A percentile compares a stretch with the other conserved stretches of the same genome.
Conservation (phyloP, 2,797 vertebrate species). For the Poecilia gillii region DNA sequence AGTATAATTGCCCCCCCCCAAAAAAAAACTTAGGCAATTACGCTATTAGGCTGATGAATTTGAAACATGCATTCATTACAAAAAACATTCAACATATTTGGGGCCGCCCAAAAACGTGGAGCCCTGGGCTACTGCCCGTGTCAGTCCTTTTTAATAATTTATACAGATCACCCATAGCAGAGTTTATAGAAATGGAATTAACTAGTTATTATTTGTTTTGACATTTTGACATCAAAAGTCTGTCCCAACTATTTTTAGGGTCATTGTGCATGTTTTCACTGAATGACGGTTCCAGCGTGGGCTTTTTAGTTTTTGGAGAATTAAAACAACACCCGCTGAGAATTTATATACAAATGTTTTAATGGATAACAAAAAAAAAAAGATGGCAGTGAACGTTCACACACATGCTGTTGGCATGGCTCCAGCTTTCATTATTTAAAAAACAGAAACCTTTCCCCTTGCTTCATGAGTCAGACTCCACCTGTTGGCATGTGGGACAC, state of each 20-base stretch:
- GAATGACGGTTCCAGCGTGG: not conserved
- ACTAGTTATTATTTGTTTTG: not conserved
- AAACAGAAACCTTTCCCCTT: conserved; percentile 68
- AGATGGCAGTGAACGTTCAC: conserved; percentile 88
- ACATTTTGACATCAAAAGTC: not conserved
- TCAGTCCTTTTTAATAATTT: not conserved
- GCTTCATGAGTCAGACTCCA: conserved; percentile 61
- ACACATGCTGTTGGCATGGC: conserved; percentile 71
- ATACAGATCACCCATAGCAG: not conserved
- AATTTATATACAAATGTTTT: conserved; percentile 91
- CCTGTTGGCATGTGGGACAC: conserved; percentile 74
- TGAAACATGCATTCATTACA: too few species aligned
- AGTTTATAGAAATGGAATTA: not conserved
- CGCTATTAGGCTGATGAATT: too few species aligned
- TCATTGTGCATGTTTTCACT: not conserved
- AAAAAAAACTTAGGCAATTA: too few species aligned
- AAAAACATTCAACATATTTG: too few species aligned
- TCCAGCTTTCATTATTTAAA: conserved; percentile 68
- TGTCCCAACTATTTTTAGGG: not conserved
- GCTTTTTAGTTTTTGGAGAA: not conserved
- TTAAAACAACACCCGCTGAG: conserved; percentile 45
- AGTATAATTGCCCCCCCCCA: too few species aligned
- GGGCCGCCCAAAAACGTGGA: too few species aligned
- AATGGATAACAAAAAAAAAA: conserved; percentile 98
- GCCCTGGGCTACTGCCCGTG: too few species aligned